These are phyloP conservation scores for Apamea sordens DNA, from an alignment of 2,888 invertebrate genomes.

Conservation along the genomic window DNA sequence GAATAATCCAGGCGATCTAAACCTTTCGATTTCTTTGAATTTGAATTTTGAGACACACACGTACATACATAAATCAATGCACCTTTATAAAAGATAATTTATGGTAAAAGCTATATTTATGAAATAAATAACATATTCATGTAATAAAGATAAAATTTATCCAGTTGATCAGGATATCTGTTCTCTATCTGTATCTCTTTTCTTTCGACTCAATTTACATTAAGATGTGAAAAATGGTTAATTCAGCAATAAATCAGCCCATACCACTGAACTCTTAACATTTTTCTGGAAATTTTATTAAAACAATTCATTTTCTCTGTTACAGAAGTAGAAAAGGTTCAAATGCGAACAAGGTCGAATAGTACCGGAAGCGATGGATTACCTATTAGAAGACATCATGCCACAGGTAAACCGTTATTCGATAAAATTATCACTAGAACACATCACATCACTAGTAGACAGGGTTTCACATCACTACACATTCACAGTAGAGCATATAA, in stretches of 20 bases:
- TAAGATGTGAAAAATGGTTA: no score
- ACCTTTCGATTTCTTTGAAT: background rate
- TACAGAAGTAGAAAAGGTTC: conserved; percentile 84
- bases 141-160: background rate
- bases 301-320: background rate
- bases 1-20: background rate
- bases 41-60: background rate
- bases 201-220: background rate
- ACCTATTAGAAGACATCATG: conserved; percentile 90
- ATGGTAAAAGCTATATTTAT: background rate
- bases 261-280: no score
- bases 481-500: conserved; percentile 23
- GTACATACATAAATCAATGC: background rate
- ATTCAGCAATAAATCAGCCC: no score
- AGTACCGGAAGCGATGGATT: conserved; percentile 90
- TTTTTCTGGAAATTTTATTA: background rate
- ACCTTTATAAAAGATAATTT: background rate
- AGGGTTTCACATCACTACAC: conserved; percentile 47
- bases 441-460: conserved; percentile 44
- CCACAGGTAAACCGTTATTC: conserved; percentile 83
- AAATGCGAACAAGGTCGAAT: conserved; percentile 90
- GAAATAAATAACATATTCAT: background rate
- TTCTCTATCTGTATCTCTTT: no score
- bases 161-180: background rate
- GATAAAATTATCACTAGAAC: conserved; percentile 13